A percentile compares a stretch with the other conserved stretches of the same genome.
Evolutionary conservation across 2,888 invertebrate species (phyloP).

Genomic region (Dynastes hyllus): DNA sequence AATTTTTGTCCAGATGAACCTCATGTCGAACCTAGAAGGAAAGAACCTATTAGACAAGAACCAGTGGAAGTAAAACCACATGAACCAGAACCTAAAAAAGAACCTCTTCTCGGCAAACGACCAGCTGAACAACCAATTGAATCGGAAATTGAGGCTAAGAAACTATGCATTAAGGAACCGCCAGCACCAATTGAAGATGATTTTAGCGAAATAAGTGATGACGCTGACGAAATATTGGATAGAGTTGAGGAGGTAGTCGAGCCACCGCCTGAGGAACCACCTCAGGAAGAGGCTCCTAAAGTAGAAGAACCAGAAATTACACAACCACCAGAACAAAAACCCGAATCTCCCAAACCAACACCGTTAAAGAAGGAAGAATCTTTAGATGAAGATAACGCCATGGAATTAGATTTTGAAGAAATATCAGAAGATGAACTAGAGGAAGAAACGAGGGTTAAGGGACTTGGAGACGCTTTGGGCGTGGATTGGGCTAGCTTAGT

Average conservation of each 20-base stretch:
- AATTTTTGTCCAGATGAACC: conserved; percentile 52
- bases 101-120: conserved; percentile 61
- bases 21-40: conserved; percentile 49
- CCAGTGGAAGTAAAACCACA: conserved; percentile 58
- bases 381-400: conserved; percentile 80
- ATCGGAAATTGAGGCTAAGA: conserved; percentile 71
- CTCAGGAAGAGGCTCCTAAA: conserved; percentile 55
- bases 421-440: conserved; percentile 93
- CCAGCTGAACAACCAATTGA: conserved; percentile 68
- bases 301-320: conserved; percentile 61
- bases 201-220: conserved; percentile 91
- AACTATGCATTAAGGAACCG: conserved; percentile 69
- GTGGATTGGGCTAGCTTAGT: conserved; percentile 95
- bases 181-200: conserved; percentile 76
- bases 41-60: conserved; percentile 52
- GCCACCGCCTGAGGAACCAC: conserved; percentile 46
- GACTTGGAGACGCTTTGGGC: conserved; percentile 93
- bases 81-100: conserved; percentile 63
- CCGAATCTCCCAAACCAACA: conserved; percentile 60
- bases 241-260: conserved; percentile 77
- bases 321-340: conserved; percentile 61
- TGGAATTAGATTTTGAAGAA: conserved; percentile 89
- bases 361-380: conserved; percentile 70
- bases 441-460: conserved; percentile 83
- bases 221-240: conserved; percentile 90